Base-by-base conservation (phyloP, 1,140 invertebrate genomes). In the Ptiloglossa arizonensis region DNA sequence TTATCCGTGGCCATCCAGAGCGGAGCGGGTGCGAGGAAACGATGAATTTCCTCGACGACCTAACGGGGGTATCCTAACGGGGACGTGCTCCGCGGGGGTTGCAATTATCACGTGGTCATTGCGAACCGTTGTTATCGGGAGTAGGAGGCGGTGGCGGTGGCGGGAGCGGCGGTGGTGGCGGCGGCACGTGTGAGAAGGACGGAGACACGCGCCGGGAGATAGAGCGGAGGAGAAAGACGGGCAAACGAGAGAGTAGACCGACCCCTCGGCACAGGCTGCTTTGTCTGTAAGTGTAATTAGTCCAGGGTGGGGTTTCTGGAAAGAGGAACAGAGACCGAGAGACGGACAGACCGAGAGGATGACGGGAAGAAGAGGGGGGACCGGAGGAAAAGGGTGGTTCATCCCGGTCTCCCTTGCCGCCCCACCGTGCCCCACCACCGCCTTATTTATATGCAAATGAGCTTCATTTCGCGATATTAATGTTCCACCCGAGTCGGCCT, bases 381-480 rank as follows among this genome's bases (percentile, higher is more conserved):
- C 83, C 67, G 86, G 85, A 89, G 73, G 77, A 80, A 82, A 84
- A 84, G 87, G 88, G 83, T 89, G 87, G 88, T 85, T 91, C 90
- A 90, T 90, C 89, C 89, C 89, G 83, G 82, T 77, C 90, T 87
- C 89, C 89, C 90, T 83, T 79, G 79, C 88, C 66, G 81, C 82
- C 80, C 82, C 88, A 35, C 46, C 67, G 62, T 83, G 79, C 80
- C 83, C 85, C 79, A 71, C 87, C 83, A 88, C 87, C 91, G 90
- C 95, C 95, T 96, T 96, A 96, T 96, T 96, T 96, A 96, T 96
- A 96, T 96, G 95, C 94, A 96, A 96, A 96, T 96, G 95, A 96
- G 95, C 95, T 96, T 96, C 95, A 96, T 96, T 96, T 96, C 95
- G 94, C 95, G 95, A 96, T 96, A 96, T 96, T 96, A 96, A 96